These are phyloP conservation scores for Hypocryptadius cinnamomeus DNA, from an alignment of 2,113 vertebrate species.

Conservation along the genomic window DNA sequence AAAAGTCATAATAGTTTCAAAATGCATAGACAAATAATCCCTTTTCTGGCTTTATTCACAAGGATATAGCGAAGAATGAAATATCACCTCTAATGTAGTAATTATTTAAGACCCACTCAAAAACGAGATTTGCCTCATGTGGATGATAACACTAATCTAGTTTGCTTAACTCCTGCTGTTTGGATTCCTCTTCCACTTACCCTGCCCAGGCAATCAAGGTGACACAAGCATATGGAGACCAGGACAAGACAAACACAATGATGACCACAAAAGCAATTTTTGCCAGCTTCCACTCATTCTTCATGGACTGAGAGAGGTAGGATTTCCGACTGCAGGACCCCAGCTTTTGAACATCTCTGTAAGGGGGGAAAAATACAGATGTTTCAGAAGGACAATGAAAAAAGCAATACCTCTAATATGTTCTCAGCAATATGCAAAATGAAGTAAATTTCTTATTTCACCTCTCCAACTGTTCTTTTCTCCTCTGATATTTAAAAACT, in stretches of 20 bases:
- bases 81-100: not conserved
- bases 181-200: constrained; percentile 11
- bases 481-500: not conserved
- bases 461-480: not conserved
- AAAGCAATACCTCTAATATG: fast-evolving
- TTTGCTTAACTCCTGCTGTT: not conserved
- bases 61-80: not conserved
- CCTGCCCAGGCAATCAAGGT: constrained; percentile 71
- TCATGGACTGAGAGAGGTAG: constrained; percentile 52
- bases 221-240: constrained; percentile 71
- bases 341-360: constrained; percentile 63
- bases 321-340: constrained; percentile 57
- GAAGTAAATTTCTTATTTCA: not conserved
- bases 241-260: constrained; percentile 66
- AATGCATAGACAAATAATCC: not conserved
- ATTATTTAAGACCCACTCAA: not conserved
- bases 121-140: not conserved
- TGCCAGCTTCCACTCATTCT: constrained; percentile 70
- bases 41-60: not conserved
- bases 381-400: not conserved
- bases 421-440: not conserved
- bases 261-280: constrained; percentile 72
- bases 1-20: not conserved
- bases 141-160: not conserved
- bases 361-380: not conserved